Evolutionary conservation across 2,797 vertebrate genomes (phyloP), one percentile per base, ranked within the genome.

Genomic region (Melanotaenia trifasciata): DNA sequence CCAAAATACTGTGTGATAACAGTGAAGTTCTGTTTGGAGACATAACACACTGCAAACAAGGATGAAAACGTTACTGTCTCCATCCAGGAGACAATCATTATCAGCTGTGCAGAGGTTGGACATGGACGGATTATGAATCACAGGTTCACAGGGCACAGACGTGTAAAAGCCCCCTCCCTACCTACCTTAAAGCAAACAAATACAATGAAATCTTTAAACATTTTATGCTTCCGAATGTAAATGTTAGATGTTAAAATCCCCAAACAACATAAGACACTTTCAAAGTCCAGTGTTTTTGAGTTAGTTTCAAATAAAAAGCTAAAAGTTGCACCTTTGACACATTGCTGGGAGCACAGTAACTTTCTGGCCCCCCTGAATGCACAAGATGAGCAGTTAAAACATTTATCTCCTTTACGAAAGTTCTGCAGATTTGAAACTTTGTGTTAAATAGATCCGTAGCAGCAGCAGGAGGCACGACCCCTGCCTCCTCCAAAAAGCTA

Each of bases 61-160:
- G 10, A 12, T 0, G 53, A 12, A 4, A 4, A 18, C n/a, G 43
- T 47, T 5, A 2, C 14, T 12, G 57, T 38, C 65, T 33, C 24
- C 18, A 40, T 80, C 74, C 90, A 92, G 88, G 81, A 90, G 90
- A 59, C 3, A 1, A 5, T 93, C 10, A 82, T 71, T 20, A 90
- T 87, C 32, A 79, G 58, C 36, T 28, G n/a, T 43, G 24, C 35
- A n/a, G 14, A 40, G 58, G 50, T 2, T 60, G 62, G 61, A 47
- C 70, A 14, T 35, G 7, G 33, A n/a, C 20, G 5, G n/a, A 65
- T 36, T 24, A 3, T 28, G 12, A 38, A 53, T 28, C 14, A 40
- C 0, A 24, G 26, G 11, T 26, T 11, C 47, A 11, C 38, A 1
- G 26, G 47, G 36, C 58, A 45, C 8, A 24, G 20, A 47, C 11